A percentile compares a stretch with the other conserved stretches of the same genome.
phyloP scores from a whole-genome alignment of 2,797 vertebrate species.

The Babyrousa celebensis region DNA sequence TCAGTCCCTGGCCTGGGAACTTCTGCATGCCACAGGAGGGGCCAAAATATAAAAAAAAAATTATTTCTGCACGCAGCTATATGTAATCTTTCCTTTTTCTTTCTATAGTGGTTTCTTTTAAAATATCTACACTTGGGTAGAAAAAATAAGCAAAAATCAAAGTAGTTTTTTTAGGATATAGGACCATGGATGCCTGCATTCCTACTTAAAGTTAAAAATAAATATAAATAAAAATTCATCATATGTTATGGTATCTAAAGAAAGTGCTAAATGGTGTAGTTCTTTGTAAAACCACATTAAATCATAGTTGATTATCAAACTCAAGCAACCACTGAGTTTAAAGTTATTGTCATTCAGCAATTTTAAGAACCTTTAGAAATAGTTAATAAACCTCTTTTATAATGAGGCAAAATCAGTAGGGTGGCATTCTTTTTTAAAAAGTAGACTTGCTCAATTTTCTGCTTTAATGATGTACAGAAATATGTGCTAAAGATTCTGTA shows the following conservation, averaged over 20 bases:
- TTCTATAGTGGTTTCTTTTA: not conserved
- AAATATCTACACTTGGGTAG: not conserved
- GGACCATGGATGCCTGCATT: not conserved
- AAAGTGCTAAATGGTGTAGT: conserved; percentile 35
- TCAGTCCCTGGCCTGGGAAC: too few species aligned
- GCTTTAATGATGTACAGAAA: conserved; percentile 52
- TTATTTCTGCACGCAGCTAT: not conserved
- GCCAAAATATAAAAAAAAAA: not conserved
- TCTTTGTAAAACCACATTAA: conserved; percentile 59
- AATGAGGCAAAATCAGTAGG: conserved; percentile 37
- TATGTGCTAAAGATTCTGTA: conserved; percentile 42
- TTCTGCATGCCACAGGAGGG: too few species aligned
- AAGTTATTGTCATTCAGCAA: conserved; percentile 40
- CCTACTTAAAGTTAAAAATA: not conserved
- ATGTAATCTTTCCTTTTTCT: not conserved
- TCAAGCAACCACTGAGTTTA: conserved; percentile 41
- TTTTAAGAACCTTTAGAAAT: conserved; percentile 63
- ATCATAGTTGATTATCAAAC: conserved; percentile 24
- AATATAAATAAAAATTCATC: conserved; percentile 29
- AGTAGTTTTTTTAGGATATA: conserved; percentile 34
- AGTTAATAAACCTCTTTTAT: conserved; percentile 61
- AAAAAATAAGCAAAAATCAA: conserved; percentile 59
- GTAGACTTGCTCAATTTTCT: conserved; percentile 1
- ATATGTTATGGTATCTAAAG: conserved; percentile 18
- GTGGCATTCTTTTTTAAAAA: conserved; percentile 20